These are phyloP conservation scores for Lutjanus argentimaculatus DNA, from an alignment of 2,797 vertebrate species.

Conservation along the genomic window DNA sequence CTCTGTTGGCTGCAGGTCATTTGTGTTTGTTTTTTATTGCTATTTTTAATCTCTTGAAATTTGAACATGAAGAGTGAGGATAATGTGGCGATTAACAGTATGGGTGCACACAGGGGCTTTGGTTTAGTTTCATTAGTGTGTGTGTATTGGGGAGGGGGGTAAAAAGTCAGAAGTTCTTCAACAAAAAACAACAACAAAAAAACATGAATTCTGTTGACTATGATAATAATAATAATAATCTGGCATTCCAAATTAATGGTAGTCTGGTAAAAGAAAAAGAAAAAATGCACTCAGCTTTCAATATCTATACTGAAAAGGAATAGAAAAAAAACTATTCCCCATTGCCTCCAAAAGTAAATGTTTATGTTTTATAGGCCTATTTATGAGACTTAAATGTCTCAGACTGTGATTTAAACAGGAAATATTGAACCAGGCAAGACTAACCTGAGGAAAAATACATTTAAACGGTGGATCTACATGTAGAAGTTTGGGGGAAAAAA, in stretches of 20 bases:
- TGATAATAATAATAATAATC: too few relatives aligned
- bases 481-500: too few relatives aligned
- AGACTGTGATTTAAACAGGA: too few relatives aligned
- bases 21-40: slow-evolving; percentile 54
- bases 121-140: slow-evolving; percentile 12
- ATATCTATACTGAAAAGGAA: too few relatives aligned
- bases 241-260: not conserved
- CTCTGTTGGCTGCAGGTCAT: slow-evolving; percentile 53
- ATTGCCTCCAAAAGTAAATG: too few relatives aligned
- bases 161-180: slow-evolving; percentile 13
- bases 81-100: slow-evolving; percentile 58
- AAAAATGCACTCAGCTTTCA: not conserved
- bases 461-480: too few relatives aligned
- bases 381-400: too few relatives aligned
- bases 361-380: too few relatives aligned
- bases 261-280: not conserved
- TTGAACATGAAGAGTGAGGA: slow-evolving; percentile 62
- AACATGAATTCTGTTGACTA: not conserved
- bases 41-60: slow-evolving; percentile 76
- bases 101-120: slow-evolving; percentile 33
- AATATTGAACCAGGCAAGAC: too few relatives aligned
- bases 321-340: too few relatives aligned
- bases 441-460: too few relatives aligned
- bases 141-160: too few relatives aligned
- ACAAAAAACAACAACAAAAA: not conserved